Evolutionary conservation across 2,888 invertebrate genomes (phyloP), one percentile per base, ranked within the genome.

Genomic region (Amphipyra berbera): DNA sequence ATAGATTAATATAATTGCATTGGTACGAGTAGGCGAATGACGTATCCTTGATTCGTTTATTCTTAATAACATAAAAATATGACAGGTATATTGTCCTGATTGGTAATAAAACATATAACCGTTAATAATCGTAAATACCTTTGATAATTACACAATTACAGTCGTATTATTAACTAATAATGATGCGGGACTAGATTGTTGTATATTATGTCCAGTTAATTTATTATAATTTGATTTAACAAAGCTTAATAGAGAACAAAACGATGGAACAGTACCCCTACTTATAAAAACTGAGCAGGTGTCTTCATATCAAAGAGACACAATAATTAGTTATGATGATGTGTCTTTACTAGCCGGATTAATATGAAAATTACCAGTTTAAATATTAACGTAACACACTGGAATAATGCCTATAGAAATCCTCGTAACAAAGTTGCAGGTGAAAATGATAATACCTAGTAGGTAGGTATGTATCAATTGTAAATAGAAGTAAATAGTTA

Each of bases 121-220:
- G 14, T 47, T 59, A 44, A 47, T 46, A 15, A 9, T 66, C 12
- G 44, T 44, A 40, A 49, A 65, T 53, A 30, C 30, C 40, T 27
- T 40, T 27, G 21, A 21, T 54, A 54, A 54, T 54, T 49, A 46
- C 21, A 49, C 21, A 40, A 63, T 57, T 8, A 14, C 21, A 42
- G 14, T 40, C 40, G 35, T 1, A 21, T 37, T 14, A 40, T 14
- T 15, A 42, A 8, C 12, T 6, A 13, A 15, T 52, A 14, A 33
- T 8, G 12, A 41, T 50, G 33, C 14, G 30, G 30, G 14, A 14
- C 6, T 35, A 35, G 33, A 13, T 13, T 13, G 13, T 33, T 46
- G 40, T 40, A 13, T 13, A 10, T 13, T n/a, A 13, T 40, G 6
- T n/a, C 6, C 40, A 13, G 37, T 10, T 8, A 35, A n/a, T n/a